These are phyloP conservation scores for Archegozetes longisetosus DNA, from an alignment of 1,140 invertebrate genomes.

Conservation along the genomic window DNA sequence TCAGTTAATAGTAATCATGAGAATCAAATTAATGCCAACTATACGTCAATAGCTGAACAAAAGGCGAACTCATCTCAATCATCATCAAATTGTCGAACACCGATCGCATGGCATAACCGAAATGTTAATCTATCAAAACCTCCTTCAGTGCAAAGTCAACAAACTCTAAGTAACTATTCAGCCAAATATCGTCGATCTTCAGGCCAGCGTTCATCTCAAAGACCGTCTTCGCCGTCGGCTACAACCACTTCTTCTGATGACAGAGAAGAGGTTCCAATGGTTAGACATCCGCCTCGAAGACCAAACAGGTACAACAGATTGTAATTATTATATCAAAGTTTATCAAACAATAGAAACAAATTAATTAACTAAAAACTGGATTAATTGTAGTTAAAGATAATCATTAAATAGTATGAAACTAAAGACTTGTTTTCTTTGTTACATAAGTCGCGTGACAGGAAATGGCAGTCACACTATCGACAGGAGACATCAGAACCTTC, in stretches of 20 bases:
- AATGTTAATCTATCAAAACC: constrained; percentile 15
- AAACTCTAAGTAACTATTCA: not conserved
- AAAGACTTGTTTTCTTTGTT: no score
- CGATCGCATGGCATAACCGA: constrained; percentile 18
- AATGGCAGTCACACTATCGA: constrained; percentile 9
- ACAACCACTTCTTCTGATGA: constrained; percentile 20
- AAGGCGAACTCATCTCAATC: not conserved
- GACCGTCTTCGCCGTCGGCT: not conserved
- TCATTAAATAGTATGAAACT: no score
- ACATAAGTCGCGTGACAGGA: constrained; percentile 3
- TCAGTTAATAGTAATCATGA: no score
- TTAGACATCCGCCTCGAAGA: constrained; percentile 5
- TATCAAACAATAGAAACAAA: no score
- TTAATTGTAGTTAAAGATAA: no score
- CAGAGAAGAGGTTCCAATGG: constrained; percentile 21
- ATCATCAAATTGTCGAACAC: constrained; percentile 9
- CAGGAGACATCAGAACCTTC: constrained; percentile 3
- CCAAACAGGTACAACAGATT: constrained; percentile 15
- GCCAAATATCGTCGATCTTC: constrained; percentile 8
- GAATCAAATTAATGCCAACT: not conserved
- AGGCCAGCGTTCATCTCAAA: constrained; percentile 8
- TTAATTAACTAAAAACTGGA: constrained; percentile 5
- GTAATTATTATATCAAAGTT: no score
- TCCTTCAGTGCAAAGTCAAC: not conserved
- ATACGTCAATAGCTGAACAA: not conserved